A percentile compares a stretch with the other conserved stretches of the same genome.
These are phyloP conservation scores for Zaprionus africanus DNA, from an alignment of 1,140 invertebrate species.

Conservation along the genomic window DNA sequence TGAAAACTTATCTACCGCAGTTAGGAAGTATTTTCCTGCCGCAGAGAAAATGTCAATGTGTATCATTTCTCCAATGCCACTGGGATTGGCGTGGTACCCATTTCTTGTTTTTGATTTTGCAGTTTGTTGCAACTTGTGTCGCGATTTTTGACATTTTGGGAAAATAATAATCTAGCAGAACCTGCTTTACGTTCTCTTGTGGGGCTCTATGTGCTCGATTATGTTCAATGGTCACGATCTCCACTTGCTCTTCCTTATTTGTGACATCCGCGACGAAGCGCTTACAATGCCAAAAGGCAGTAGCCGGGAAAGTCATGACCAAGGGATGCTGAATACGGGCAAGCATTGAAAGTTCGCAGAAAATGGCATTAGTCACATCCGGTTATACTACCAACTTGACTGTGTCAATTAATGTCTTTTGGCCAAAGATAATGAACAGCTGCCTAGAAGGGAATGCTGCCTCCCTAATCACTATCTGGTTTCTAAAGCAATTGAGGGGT, in stretches of 20 bases:
- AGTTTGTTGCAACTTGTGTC: background rate
- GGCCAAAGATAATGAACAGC: background rate
- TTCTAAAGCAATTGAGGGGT: background rate
- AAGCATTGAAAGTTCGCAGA: background rate
- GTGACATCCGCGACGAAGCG: background rate
- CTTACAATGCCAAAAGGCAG: background rate
- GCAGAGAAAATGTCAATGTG: constrained; percentile 3
- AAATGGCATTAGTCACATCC: background rate
- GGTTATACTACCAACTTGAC: no score
- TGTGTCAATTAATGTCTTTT: no score
- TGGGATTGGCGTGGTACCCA: background rate
- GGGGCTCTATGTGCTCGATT: background rate
- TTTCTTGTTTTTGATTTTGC: constrained; percentile 1
- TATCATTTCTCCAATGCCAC: constrained; percentile 5
- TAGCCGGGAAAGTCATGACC: background rate
- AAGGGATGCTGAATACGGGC: background rate
- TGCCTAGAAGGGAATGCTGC: background rate
- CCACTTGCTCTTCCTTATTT: background rate
- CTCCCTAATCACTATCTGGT: background rate
- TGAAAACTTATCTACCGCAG: background rate
- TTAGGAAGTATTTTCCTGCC: background rate
- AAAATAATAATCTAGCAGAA: no score
- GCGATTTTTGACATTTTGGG: no score
- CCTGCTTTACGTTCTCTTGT: no score
- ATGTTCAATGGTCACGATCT: background rate